Evolutionary conservation across 2,797 vertebrate species (phyloP).

Genomic region (Menidia menidia): DNA sequence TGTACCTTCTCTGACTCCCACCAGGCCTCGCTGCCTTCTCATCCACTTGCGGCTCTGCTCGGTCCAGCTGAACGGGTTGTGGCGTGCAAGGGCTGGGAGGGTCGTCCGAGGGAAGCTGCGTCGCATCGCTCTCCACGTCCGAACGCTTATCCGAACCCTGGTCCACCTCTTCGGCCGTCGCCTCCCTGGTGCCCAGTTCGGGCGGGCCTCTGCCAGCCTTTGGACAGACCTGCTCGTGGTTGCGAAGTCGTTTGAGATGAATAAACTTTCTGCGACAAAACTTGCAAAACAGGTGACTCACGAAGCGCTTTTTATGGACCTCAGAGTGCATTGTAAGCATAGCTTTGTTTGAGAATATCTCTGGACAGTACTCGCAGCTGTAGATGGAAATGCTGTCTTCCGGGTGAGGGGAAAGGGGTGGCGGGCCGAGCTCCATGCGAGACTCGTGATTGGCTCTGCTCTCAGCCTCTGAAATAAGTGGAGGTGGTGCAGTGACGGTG

Average conservation of each 20-base stretch:
- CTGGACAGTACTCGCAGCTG: constrained; percentile 87
- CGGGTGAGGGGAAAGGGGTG: constrained; percentile 75
- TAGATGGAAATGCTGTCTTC: constrained; percentile 82
- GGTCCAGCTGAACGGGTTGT: constrained; percentile 56
- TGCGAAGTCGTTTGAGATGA: constrained; percentile 89
- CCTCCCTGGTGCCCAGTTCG: constrained; percentile 70
- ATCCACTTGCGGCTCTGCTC: constrained; percentile 74
- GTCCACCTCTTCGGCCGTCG: constrained; percentile 63
- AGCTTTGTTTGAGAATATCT: constrained; percentile 87
- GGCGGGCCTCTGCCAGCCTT: constrained; percentile 72
- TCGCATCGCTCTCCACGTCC: constrained; percentile 48
- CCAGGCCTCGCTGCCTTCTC: constrained; percentile 83
- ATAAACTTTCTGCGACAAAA: constrained; percentile 94
- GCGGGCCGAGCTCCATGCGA: constrained; percentile 72
- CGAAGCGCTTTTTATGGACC: constrained; percentile 89
- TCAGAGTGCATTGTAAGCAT: constrained; percentile 88
- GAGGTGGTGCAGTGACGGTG: constrained; percentile 51
- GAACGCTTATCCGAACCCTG: constrained; percentile 44
- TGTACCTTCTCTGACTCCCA: constrained; percentile 89
- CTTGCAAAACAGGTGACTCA: constrained; percentile 89
- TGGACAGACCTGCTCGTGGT: constrained; percentile 90
- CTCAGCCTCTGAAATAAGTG: constrained; percentile 67
- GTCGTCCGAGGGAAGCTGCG: constrained; percentile 68
- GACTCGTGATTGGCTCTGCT: constrained; percentile 53
- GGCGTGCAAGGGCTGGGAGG: constrained; percentile 69